Evolutionary conservation across 2,113 vertebrate genomes (phyloP).

Genomic region (Heptranchias perlo): DNA sequence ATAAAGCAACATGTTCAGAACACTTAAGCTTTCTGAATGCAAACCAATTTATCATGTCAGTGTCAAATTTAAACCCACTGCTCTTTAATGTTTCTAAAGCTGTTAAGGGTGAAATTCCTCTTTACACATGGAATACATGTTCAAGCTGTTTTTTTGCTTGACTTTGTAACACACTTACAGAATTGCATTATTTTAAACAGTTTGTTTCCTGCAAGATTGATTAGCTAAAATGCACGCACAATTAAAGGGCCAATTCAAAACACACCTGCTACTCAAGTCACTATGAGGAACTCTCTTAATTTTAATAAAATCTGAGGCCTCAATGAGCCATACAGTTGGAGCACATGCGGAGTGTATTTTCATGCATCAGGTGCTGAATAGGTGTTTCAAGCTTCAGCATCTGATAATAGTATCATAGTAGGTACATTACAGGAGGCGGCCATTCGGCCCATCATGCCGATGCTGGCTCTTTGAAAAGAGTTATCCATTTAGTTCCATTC

Average conservation of each 20-base stretch:
- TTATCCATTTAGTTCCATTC: too few species aligned
- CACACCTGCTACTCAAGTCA: not conserved
- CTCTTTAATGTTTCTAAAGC: not conserved
- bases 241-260: not conserved
- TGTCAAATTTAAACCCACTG: not conserved
- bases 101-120: not conserved
- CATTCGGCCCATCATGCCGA: too few species aligned
- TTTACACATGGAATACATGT: not conserved
- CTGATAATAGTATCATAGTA: too few species aligned
- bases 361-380: not conserved
- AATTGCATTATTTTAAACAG: not conserved
- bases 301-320: not conserved
- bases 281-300: not conserved
- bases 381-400: not conserved
- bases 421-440: too few species aligned
- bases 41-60: not conserved
- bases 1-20: not conserved
- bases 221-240: not conserved
- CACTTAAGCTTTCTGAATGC: not conserved
- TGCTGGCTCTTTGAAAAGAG: too few species aligned
- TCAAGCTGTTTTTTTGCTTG: not conserved
- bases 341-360: not conserved
- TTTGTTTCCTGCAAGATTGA: not conserved
- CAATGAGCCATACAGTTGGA: not conserved
- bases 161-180: not conserved